Base-by-base conservation (phyloP, 2,113 vertebrate genomes). In the Acanthochromis polyacanthus region DNA sequence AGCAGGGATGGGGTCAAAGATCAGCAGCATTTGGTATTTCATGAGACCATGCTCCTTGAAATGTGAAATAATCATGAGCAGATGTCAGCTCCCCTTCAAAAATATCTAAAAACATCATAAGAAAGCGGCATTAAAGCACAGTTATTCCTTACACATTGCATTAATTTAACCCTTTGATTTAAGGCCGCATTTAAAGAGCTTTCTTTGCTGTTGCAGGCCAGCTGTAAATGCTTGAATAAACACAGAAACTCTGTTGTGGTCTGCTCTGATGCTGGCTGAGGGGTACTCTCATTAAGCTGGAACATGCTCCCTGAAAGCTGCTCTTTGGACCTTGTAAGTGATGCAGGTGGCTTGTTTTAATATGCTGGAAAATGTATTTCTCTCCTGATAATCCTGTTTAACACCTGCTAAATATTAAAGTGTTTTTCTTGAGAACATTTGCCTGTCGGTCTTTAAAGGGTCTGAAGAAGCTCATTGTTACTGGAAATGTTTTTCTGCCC, bases 141-240 rank as follows among this genome's bases (percentile, higher is more conserved):
- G 20, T 17, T 3, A 17, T 6, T 69, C 56, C 11, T 28, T 40
- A 59, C 78, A 81, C 40, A 60, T 76, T 83, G 68, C 56, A 70
- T 52, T 69, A 1, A 78, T 80, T 79, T 77, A 69, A 66, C 62
- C 75, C 58, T 60, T 58, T 76, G 36, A 67, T 67, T 70, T 75
- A 45, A n/a, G 69, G 77, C 80, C 63, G 72, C 81, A 63, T 59
- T 53, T 67, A 85, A 81, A 75, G 53, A 64, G 52, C 52, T 79
- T 51, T 57, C 70, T 60, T 57, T 28, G 58, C 25, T 5, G 30
- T 61, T 32, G 48, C 75, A 70, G 76, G 71, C 76, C 23, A 36
- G 77, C 82, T 80, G 83, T 82, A 90, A 86, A 92, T 87, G 84
- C 82, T 81, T 89, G 59, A 78, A 75, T 71, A 91, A 88, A 84